These are phyloP conservation scores for Brachyrhaphis roseni DNA, from an alignment of 2,797 vertebrate species.

Conservation along the genomic window DNA sequence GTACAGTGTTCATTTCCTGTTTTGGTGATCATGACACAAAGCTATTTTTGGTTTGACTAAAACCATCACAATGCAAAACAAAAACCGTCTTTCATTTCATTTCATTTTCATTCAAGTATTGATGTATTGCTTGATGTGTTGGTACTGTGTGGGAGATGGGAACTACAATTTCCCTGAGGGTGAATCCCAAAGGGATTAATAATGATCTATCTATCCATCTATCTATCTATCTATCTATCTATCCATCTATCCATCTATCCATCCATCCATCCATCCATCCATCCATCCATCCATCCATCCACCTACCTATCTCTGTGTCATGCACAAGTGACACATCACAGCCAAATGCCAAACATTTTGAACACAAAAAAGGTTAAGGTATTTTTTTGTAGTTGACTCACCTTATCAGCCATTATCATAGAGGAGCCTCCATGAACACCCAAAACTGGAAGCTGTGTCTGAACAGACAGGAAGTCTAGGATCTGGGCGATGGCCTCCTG, in stretches of 20 bases:
- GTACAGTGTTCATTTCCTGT: not conserved
- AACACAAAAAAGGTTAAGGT: constrained; percentile 5
- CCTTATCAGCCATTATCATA: constrained; percentile 99
- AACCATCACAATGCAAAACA: not conserved
- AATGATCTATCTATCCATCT: not conserved
- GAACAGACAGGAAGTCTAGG: constrained; percentile 99
- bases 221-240: not conserved
- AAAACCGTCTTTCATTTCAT: no score
- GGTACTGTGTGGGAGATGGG: no score
- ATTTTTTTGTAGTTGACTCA: constrained; percentile 71
- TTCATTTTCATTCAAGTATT: no score
- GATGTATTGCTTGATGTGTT: no score
- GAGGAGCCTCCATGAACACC: constrained; percentile 97
- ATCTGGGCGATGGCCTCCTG: constrained; percentile 98
- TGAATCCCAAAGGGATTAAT: no score
- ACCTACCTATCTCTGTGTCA: not conserved
- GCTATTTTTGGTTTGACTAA: not conserved
- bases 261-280: no score
- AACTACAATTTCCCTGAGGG: no score
- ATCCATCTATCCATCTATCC: not conserved
- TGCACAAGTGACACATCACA: constrained; percentile 19
- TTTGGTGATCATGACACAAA: not conserved
- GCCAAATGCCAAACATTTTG: constrained; percentile 24
- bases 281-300: not conserved
- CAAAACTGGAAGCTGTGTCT: constrained; percentile 95